Conservation (phyloP, 2,797 vertebrate genomes). For the Macropus fuliginosus region DNA sequence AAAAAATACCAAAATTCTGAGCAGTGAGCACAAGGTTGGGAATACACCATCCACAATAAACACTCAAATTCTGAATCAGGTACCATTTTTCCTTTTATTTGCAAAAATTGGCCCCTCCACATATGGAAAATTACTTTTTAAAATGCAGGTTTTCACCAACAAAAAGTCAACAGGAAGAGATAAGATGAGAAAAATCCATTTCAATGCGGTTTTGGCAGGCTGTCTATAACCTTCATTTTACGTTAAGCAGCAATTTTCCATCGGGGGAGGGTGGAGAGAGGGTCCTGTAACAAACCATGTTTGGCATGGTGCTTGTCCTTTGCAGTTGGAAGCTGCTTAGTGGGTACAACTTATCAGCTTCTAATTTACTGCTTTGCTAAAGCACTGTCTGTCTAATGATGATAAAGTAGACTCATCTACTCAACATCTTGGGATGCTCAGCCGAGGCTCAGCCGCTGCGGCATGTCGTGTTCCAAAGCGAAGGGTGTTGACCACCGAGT, state of each 20-base stretch:
- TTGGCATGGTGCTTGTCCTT: not conserved
- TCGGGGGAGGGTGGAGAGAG: not conserved
- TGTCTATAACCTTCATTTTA: not conserved
- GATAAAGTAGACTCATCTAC: slow-evolving; percentile 13
- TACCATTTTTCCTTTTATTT: not conserved
- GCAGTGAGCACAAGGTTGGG: not conserved
- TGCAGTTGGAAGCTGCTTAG: rapidly evolving
- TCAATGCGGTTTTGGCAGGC: not conserved
- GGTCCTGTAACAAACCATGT: not conserved
- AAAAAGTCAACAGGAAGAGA: slow-evolving; percentile 51
- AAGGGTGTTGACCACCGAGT: not conserved
- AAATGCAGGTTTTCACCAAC: not conserved
- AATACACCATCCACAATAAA: not conserved
- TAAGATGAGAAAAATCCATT: not conserved
- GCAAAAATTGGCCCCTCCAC: not conserved
- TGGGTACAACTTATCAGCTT: not conserved
- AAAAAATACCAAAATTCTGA: not conserved
- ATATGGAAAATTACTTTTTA: not conserved
- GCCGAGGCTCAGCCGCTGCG: not conserved
- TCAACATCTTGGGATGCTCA: not conserved
- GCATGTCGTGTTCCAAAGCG: not conserved
- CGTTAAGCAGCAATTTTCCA: not conserved
- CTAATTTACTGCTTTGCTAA: rapidly evolving
- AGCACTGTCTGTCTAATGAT: not conserved
- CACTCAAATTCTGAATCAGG: not conserved